Percentiles rank a stretch among this genome's conserved stretches.
phyloP scores from a whole-genome alignment of 1,140 invertebrate species.

The Chrysomallon squamiferum region DNA sequence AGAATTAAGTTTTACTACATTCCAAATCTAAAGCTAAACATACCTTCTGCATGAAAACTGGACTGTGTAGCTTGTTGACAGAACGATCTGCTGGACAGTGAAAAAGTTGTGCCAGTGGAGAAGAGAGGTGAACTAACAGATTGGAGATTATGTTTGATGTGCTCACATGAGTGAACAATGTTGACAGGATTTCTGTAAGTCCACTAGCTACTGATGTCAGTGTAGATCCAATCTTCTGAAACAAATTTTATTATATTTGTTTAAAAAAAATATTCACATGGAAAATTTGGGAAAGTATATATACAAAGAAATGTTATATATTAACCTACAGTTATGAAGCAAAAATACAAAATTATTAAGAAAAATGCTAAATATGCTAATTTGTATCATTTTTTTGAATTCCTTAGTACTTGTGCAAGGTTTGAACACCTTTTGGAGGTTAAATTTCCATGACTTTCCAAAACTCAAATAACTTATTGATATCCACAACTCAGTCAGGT shows the following conservation, averaged over 20 bases:
- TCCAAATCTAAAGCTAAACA: too few relatives aligned
- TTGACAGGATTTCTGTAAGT: slow-evolving; percentile 28
- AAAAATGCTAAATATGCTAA: too few relatives aligned
- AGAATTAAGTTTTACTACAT: too few relatives aligned
- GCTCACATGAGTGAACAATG: slow-evolving; percentile 42
- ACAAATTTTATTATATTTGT: not conserved
- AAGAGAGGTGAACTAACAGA: slow-evolving; percentile 38
- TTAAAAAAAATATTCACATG: not conserved
- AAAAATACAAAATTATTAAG: too few relatives aligned
- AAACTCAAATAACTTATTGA: too few relatives aligned
- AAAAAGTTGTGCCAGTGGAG: slow-evolving; percentile 36
- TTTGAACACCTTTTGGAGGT: too few relatives aligned
- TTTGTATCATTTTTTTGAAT: too few relatives aligned
- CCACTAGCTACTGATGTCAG: slow-evolving; percentile 6
- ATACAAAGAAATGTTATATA: too few relatives aligned
- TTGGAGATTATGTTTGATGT: slow-evolving; percentile 30
- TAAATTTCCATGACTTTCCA: too few relatives aligned
- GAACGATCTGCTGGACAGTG: slow-evolving; percentile 20
- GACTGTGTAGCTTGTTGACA: slow-evolving; percentile 30
- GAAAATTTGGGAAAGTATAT: not conserved
- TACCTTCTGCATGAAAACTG: slow-evolving; percentile 49
- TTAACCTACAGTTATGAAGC: too few relatives aligned
- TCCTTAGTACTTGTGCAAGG: too few relatives aligned
- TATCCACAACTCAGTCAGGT: too few relatives aligned
- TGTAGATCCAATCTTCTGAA: not conserved